A percentile compares a stretch with the other conserved stretches of the same genome.
Evolutionary conservation across 1,140 invertebrate genomes (phyloP).

Genomic region (Streblospio benedicti): DNA sequence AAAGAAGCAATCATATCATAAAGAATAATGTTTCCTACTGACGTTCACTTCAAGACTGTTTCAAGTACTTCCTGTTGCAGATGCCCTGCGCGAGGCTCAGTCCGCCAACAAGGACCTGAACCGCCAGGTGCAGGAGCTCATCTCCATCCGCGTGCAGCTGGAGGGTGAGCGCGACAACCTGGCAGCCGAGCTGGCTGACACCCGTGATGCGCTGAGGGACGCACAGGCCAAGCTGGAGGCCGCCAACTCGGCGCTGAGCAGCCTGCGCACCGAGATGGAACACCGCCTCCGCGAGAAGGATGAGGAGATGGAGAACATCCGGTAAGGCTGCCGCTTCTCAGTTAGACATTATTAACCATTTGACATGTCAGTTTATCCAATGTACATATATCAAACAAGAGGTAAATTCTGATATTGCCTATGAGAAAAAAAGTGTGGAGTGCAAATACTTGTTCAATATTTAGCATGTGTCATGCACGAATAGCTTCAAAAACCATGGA

Average conservation of each 20-base stretch:
- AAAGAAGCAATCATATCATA: too few species aligned
- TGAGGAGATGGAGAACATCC: constrained; percentile 41
- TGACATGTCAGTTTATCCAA: too few species aligned
- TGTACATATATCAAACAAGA: too few species aligned
- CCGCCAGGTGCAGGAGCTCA: constrained; percentile 39
- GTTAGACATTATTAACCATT: too few species aligned
- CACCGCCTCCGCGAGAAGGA: constrained; percentile 46
- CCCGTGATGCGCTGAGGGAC: constrained; percentile 43
- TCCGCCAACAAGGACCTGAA: constrained; percentile 41
- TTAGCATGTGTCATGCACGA: too few species aligned
- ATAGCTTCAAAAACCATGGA: too few species aligned
- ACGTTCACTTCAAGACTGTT: not conserved
- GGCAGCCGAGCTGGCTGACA: constrained; percentile 40
- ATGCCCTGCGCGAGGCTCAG: constrained; percentile 40
- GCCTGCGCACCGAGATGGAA: constrained; percentile 44
- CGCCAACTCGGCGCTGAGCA: constrained; percentile 41
- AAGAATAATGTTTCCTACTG: not conserved
- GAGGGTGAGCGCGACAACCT: constrained; percentile 43
- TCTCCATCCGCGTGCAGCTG: constrained; percentile 32
- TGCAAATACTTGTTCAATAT: too few species aligned
- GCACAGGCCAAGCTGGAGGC: constrained; percentile 41
- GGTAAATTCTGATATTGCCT: too few species aligned
- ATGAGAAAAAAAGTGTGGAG: too few species aligned
- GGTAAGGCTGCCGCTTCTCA: constrained; percentile 15
- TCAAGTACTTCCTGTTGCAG: constrained; percentile 2